Base-by-base conservation (phyloP, 1,140 invertebrate species). In the Saccostrea glomerata region DNA sequence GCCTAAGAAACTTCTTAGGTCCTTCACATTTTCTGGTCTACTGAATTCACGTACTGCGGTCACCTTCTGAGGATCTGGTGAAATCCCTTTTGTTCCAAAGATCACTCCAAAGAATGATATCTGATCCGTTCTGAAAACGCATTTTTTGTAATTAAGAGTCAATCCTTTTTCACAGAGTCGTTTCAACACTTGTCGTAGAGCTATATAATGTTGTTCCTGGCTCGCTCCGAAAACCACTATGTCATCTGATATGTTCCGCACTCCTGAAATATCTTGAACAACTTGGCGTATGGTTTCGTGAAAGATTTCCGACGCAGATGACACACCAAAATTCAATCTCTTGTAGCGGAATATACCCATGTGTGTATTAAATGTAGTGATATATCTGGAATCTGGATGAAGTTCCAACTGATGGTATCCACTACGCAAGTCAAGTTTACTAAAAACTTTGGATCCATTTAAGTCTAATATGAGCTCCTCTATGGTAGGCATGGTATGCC, bases 1-100 rank as follows among this genome's bases (percentile, higher is more conserved):
- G 20, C 94, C 93, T 11, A 94, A 66, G 86, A 95, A 95, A 25
- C 88, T 56, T 86, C 88, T 47, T 0, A 95, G 60, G 47, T 92
- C 89, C 55, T 90, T 91, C 0, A 92, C 55, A 63, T 89, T 92
- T 23, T 13, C n/a, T n/a, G n/a, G n/a, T n/a, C n/a, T n/a, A 13
- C 91, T 92, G 58, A 86, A 92, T n/a, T 93, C 84, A 23, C 82
- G 60, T n/a, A 95, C 90, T 17, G 92, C 90, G 82, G 86, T 60
- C 12, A 94, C 87, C 88, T 95, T 94, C 6, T 56, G 70, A 66
- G 40, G 63, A 40, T 85, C 58, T 73, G 88, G 87, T 70, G 66
- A 54, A 7, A 88, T 89, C 20, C 92, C 92, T 3, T 87, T 58
- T 56, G 25, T 84, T 30, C 73, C 66, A 70, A 93, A 91, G 5